Evolutionary conservation across 2,113 vertebrate genomes (phyloP).

Genomic region (Zosterops pallidus): DNA sequence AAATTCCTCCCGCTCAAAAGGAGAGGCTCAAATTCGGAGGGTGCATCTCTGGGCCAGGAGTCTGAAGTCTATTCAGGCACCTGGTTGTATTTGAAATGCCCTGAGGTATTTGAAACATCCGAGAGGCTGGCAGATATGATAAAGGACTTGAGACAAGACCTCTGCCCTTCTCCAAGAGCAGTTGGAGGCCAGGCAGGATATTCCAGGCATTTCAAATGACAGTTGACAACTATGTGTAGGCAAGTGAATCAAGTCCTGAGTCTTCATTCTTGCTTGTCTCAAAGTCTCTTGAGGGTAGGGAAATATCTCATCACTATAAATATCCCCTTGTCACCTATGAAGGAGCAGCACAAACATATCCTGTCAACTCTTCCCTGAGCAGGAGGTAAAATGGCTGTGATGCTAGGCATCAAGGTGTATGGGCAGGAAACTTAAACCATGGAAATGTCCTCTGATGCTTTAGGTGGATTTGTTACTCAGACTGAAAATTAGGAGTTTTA

Average conservation of each 20-base stretch:
- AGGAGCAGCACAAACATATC: neutral
- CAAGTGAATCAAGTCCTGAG: neutral
- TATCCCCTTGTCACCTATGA: neutral
- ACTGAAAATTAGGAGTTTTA: neutral
- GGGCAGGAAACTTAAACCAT: neutral
- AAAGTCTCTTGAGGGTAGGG: neutral
- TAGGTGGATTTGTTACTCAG: neutral
- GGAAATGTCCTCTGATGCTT: neutral
- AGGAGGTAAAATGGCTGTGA: neutral
- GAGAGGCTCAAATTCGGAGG: neutral
- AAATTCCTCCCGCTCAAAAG: neutral
- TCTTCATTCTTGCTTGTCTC: neutral
- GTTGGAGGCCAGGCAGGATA: constrained; percentile 54
- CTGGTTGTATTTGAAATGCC: constrained; percentile 18
- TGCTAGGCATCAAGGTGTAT: neutral
- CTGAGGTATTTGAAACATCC: neutral
- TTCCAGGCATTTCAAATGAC: constrained; percentile 25
- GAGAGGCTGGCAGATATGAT: constrained; percentile 1
- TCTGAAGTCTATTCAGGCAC: neutral
- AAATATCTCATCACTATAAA: neutral
- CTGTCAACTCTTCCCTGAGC: neutral
- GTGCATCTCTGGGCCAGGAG: neutral
- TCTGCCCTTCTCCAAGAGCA: constrained; percentile 41
- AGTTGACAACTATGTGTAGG: neutral
- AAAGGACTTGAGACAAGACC: constrained; percentile 28